These are phyloP conservation scores for Drosophila jambulina DNA, from an alignment of 1,140 invertebrate species.

Conservation along the genomic window DNA sequence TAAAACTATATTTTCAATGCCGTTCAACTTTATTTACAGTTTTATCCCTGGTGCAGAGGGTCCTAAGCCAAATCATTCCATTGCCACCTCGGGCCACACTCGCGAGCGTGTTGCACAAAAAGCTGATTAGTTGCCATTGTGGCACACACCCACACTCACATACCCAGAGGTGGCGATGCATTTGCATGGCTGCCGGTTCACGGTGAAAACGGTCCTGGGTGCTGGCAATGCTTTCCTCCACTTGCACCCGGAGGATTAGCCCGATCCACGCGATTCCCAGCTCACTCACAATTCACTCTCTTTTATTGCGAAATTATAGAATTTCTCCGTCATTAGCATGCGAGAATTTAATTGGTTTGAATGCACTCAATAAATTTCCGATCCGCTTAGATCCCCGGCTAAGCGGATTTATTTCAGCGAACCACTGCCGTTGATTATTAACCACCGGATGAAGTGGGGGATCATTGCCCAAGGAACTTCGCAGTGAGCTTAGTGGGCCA, in stretches of 20 bases:
- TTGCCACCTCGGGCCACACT: conserved; percentile 59
- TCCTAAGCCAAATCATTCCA: conserved; percentile 61
- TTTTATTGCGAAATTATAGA: conserved; percentile 19
- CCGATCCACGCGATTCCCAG: conserved; percentile 23
- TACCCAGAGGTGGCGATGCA: conserved; percentile 9
- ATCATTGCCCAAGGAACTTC: conserved; percentile 36
- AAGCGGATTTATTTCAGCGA: conserved; percentile 16
- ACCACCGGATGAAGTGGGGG: conserved; percentile 1
- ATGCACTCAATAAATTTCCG: conserved; percentile 36
- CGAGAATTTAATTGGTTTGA: conserved; percentile 22
- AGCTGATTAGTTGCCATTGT: conserved; percentile 75
- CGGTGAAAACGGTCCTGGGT: conserved; percentile 14
- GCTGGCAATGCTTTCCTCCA: conserved; percentile 31
- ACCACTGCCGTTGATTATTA: conserved; percentile 21
- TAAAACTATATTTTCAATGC: neutral
- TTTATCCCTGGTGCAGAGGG: neutral
- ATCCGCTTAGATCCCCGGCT: conserved; percentile 6
- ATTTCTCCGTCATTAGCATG: conserved; percentile 29
- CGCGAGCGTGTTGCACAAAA: conserved; percentile 62
- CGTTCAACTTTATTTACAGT: too few relatives aligned
- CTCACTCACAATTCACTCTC: conserved; percentile 19
- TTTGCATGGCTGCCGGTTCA: conserved; percentile 8
- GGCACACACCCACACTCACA: conserved; percentile 7
- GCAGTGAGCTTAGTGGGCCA: conserved; percentile 5
- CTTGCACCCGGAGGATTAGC: conserved; percentile 25